phyloP scores from a whole-genome alignment of 1,140 invertebrate species.

The Leptonema lineaticorne region DNA sequence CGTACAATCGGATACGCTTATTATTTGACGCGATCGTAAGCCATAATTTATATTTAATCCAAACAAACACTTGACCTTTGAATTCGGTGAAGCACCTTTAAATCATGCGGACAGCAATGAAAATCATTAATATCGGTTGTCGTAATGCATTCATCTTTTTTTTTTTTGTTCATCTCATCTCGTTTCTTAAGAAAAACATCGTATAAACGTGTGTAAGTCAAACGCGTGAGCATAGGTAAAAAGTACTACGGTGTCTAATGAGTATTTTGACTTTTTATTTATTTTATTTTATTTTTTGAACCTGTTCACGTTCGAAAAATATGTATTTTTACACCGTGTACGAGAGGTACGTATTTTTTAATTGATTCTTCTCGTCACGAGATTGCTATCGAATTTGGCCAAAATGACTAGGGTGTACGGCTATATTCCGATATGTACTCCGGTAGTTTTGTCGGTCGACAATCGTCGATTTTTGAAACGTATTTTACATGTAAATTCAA shows the following conservation, averaged over 20 bases:
- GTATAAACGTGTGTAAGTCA: no score
- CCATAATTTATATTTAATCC: slow-evolving; percentile 29
- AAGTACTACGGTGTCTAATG: background rate
- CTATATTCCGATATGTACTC: no score
- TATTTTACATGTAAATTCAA: no score
- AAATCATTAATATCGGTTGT: slow-evolving; percentile 19
- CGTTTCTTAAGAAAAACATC: no score
- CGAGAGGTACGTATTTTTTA: background rate
- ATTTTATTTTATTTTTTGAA: no score
- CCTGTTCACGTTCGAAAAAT: slow-evolving; percentile 4
- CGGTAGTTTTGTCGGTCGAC: no score
- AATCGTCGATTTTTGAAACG: no score
- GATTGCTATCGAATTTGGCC: no score
- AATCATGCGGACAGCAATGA: slow-evolving; percentile 17
- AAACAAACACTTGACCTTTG: slow-evolving; percentile 29
- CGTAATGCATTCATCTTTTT: slow-evolving; percentile 19
- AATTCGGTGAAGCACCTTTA: slow-evolving; percentile 19
- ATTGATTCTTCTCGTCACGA: no score
- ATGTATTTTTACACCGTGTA: background rate
- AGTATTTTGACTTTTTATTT: slow-evolving; percentile 17
- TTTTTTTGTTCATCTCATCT: no score
- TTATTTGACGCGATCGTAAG: slow-evolving; percentile 22
- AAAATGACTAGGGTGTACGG: no score
- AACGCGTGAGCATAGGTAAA: no score
- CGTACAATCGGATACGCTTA: slow-evolving; percentile 21